phyloP scores from a whole-genome alignment of 92 coral and sea anemone genomes.

The Phenganax stokvisi region DNA sequence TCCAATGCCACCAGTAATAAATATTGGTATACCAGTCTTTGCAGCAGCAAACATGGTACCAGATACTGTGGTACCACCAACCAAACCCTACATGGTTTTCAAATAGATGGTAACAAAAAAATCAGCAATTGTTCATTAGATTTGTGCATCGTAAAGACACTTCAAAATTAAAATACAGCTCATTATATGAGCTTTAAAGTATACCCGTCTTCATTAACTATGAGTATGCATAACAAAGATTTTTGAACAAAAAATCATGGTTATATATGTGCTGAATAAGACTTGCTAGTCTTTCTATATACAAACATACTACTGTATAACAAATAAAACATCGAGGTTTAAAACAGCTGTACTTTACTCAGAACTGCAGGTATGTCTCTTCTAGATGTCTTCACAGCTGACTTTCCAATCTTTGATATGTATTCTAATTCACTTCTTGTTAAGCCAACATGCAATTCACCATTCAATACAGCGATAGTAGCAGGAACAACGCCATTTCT shows the following conservation, averaged over 20 bases:
- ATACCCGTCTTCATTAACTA: too few relatives aligned
- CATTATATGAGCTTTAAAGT: too few relatives aligned
- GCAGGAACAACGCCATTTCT: slow-evolving; percentile 87
- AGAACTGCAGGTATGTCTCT: slow-evolving; percentile 80
- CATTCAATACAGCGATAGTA: slow-evolving; percentile 78
- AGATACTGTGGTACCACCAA: slow-evolving; percentile 91
- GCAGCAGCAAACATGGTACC: slow-evolving; percentile 92
- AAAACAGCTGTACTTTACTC: slow-evolving; percentile 47
- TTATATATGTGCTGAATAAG: too few relatives aligned
- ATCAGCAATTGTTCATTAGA: not conserved
- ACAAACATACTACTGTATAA: too few relatives aligned
- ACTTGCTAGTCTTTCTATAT: too few relatives aligned
- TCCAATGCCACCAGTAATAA: slow-evolving; percentile 97
- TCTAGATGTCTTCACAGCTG: slow-evolving; percentile 83
- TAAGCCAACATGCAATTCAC: slow-evolving; percentile 79
- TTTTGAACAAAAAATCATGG: too few relatives aligned
- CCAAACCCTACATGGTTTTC: slow-evolving; percentile 56
- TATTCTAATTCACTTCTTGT: slow-evolving; percentile 60
- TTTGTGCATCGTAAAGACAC: too few relatives aligned
- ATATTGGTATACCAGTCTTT: slow-evolving; percentile 81
- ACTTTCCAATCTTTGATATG: slow-evolving; percentile 53
- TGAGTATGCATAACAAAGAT: too few relatives aligned
- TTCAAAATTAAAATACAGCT: too few relatives aligned
- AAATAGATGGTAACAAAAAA: not conserved
- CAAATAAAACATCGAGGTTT: not conserved